A percentile compares a stretch with the other conserved stretches of the same genome.
phyloP scores from a whole-genome alignment of 2,113 vertebrate genomes.

The Sialia sialis region DNA sequence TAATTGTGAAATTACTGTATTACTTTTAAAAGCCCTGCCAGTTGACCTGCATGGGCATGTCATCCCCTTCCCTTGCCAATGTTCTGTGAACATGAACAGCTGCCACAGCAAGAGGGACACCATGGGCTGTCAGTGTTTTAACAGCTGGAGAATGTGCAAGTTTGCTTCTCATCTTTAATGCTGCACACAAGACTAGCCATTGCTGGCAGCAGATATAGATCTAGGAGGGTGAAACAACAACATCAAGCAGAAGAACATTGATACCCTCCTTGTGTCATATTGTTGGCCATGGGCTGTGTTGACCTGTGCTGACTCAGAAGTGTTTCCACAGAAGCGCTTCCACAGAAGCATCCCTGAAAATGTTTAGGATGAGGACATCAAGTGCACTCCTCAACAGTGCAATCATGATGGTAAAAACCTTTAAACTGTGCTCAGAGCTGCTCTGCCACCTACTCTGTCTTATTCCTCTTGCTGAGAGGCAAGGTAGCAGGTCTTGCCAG shows the following conservation, averaged over 20 bases:
- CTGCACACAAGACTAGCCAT: not conserved
- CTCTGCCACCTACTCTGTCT: not conserved
- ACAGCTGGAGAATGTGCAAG: not conserved
- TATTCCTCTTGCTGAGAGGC: not conserved
- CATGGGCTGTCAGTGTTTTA: not conserved
- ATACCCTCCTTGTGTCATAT: not conserved
- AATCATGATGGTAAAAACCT: not conserved
- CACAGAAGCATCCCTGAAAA: not conserved
- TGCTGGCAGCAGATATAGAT: not conserved
- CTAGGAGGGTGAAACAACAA: not conserved
- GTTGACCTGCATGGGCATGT: not conserved
- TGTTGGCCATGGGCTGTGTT: not conserved
- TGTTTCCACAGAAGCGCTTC: not conserved
- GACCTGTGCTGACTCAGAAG: not conserved
- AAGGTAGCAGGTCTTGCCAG: not conserved
- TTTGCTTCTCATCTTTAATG: not conserved
- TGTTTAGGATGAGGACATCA: not conserved
- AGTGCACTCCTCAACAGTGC: not conserved
- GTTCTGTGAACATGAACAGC: not conserved
- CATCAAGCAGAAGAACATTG: not conserved
- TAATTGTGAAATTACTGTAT: too few species aligned
- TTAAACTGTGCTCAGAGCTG: not conserved
- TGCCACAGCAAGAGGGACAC: not conserved
- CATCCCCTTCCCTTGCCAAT: fast-evolving
- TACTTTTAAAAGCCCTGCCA: not conserved